These are phyloP conservation scores for Puffinus mauretanicus DNA, from an alignment of 2,113 vertebrate genomes.

Conservation along the genomic window DNA sequence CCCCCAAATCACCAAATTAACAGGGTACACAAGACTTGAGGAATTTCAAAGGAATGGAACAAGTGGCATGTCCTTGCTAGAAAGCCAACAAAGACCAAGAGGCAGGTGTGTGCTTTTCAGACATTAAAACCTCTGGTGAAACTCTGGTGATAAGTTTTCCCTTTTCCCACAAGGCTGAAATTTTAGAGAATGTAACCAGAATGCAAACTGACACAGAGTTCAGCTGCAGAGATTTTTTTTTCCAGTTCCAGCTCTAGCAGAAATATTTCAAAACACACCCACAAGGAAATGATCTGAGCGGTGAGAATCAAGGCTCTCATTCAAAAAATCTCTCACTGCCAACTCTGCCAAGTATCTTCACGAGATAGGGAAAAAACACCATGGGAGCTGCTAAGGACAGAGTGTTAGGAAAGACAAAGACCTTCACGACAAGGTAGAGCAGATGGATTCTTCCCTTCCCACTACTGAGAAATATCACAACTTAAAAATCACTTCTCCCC, in stretches of 20 bases:
- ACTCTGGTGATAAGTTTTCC: not conserved
- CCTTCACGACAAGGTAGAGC: not conserved
- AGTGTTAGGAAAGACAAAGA: not conserved
- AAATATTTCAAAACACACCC: constrained; percentile 12
- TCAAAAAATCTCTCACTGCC: not conserved
- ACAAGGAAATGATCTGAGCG: not conserved
- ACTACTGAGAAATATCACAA: not conserved
- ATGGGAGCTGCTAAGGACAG: not conserved
- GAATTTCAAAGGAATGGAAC: not conserved
- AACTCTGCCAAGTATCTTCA: not conserved
- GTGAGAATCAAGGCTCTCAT: not conserved
- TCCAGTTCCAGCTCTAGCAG: not conserved
- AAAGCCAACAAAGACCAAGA: not conserved
- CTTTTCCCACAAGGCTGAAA: not conserved
- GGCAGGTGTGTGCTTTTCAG: not conserved
- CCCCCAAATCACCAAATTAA: not conserved
- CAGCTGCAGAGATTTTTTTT: not conserved
- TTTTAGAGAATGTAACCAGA: not conserved
- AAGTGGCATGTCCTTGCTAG: not conserved
- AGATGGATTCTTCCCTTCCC: not conserved
- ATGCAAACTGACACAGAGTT: not conserved
- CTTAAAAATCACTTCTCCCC: not conserved
- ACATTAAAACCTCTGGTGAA: not conserved
- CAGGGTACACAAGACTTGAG: not conserved
- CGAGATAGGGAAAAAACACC: not conserved